Conservation (phyloP, 2,888 invertebrate species). For the Erebia palarica region DNA sequence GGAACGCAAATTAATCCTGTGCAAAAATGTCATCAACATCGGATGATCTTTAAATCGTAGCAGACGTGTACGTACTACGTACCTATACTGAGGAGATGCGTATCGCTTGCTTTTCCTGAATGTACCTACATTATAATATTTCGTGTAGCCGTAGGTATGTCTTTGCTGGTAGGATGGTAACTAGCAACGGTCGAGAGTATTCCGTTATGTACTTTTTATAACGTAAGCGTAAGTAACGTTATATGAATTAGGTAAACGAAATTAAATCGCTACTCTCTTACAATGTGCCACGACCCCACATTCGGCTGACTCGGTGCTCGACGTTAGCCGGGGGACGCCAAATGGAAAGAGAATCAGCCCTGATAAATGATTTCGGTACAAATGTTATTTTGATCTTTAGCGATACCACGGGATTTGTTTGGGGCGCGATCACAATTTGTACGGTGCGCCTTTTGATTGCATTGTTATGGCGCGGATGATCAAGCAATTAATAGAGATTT, state of each 20-base stretch:
- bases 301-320: conserved; percentile 49
- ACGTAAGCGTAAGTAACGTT: too few relatives aligned
- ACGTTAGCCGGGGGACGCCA: conserved; percentile 56
- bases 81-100: too few relatives aligned
- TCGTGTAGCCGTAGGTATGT: too few relatives aligned
- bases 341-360: conserved; percentile 76
- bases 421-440: conserved; percentile 64
- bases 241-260: not conserved
- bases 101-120: too few relatives aligned
- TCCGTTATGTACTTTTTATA: too few relatives aligned
- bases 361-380: conserved; percentile 79
- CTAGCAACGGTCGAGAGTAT: too few relatives aligned
- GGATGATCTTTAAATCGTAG: too few relatives aligned
- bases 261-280: conserved; percentile 23
- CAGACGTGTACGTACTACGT: too few relatives aligned
- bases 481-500: conserved; percentile 37
- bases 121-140: too few relatives aligned
- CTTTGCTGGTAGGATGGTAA: too few relatives aligned
- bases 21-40: too few relatives aligned
- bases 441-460: conserved; percentile 54
- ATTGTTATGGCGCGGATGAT: conserved; percentile 36
- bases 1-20: too few relatives aligned
- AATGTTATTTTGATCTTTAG: conserved; percentile 78
- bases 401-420: conserved; percentile 71
- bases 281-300: conserved; percentile 26